These are phyloP conservation scores for Campaea margaritaria DNA, from an alignment of 2,888 invertebrate species.

Conservation along the genomic window DNA sequence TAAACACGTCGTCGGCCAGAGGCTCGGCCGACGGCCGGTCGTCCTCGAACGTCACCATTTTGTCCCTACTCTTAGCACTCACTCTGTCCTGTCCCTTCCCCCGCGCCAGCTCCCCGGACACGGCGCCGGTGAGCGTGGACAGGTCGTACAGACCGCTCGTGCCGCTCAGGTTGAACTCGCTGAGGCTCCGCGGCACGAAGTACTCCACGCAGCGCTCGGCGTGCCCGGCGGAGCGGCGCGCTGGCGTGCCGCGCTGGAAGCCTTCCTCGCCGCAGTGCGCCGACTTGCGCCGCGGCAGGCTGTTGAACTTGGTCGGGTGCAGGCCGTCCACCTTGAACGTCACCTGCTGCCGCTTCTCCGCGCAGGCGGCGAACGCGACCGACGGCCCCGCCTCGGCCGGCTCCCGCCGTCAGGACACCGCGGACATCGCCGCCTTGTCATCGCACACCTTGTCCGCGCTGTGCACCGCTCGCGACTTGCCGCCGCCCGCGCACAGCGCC, in stretches of 20 bases:
- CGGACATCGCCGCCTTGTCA: constrained; percentile 81
- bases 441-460: constrained; percentile 76
- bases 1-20: constrained; percentile 90
- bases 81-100: constrained; percentile 59
- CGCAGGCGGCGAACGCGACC: constrained; percentile 52
- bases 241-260: constrained; percentile 70
- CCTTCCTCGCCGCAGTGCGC: constrained; percentile 68
- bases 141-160: constrained; percentile 69
- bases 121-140: constrained; percentile 16
- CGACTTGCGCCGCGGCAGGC: constrained; percentile 81
- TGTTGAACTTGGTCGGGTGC: constrained; percentile 82
- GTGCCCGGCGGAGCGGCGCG: constrained; percentile 59
- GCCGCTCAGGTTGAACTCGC: constrained; percentile 91
- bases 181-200: constrained; percentile 93
- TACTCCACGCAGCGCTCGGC: constrained; percentile 90
- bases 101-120: constrained; percentile 39
- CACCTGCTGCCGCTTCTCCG: constrained; percentile 58
- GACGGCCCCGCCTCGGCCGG: constrained; percentile 65
- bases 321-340: constrained; percentile 70
- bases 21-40: constrained; percentile 81
- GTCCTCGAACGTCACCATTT: constrained; percentile 93
- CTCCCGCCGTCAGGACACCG: constrained; percentile 85
- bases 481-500: constrained; percentile 59
- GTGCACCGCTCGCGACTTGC: constrained; percentile 70
- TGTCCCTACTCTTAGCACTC: constrained; percentile 85